Evolutionary conservation across 2,797 vertebrate genomes (phyloP).

Genomic region (Coreius guichenoti): DNA sequence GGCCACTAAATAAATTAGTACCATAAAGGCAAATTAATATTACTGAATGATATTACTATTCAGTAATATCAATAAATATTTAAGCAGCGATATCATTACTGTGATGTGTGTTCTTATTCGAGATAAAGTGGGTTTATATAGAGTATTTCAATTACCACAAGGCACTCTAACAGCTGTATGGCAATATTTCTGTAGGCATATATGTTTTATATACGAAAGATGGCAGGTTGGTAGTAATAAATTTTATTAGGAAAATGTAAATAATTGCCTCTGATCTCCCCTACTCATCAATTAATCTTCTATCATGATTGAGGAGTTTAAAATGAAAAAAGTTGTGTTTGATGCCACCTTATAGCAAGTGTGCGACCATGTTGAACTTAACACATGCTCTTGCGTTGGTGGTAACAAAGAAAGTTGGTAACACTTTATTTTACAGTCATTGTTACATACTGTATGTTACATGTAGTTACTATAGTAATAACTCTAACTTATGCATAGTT

Average conservation of each 20-base stretch:
- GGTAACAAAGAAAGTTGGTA: background rate
- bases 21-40: conserved; percentile 1
- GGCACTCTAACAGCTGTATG: background rate
- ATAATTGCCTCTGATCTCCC: background rate
- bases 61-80: conserved; percentile 15
- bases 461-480: too few relatives aligned
- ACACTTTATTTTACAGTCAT: too few relatives aligned
- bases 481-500: too few relatives aligned
- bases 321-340: background rate
- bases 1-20: background rate
- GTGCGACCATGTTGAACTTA: background rate
- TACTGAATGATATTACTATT: conserved; percentile 3
- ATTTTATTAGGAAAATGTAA: background rate
- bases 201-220: background rate
- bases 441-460: too few relatives aligned
- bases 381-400: background rate
- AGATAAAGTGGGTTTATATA: background rate
- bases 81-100: conserved; percentile 19
- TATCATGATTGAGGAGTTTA: background rate
- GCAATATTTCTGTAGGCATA: background rate
- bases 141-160: conserved; percentile 4
- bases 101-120: background rate
- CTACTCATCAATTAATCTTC: background rate
- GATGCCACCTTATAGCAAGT: background rate
- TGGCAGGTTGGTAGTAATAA: background rate